Evolutionary conservation across 2,113 vertebrate genomes (phyloP).

Genomic region (Muntiacus muntjak): DNA sequence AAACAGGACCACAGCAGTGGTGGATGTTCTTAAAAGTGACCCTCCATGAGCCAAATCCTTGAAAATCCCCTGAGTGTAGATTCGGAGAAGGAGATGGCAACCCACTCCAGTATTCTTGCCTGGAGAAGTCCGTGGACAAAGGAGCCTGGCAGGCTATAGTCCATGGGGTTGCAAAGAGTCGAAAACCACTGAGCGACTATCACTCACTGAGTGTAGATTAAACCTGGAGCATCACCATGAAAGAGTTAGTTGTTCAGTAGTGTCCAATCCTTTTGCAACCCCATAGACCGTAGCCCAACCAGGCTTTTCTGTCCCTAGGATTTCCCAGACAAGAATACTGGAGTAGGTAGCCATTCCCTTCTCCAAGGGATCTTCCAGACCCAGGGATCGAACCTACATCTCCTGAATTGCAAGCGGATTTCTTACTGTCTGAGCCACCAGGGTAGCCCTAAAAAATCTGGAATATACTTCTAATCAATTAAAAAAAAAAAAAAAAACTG

Average conservation of each 20-base stretch:
- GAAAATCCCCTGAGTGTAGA: background rate
- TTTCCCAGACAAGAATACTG: background rate
- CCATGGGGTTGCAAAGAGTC: background rate
- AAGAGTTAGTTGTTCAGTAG: background rate
- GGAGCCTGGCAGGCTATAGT: background rate
- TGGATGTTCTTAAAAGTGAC: background rate
- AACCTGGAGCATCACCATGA: background rate
- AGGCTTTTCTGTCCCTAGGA: background rate
- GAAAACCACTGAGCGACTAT: background rate
- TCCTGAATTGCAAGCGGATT: background rate
- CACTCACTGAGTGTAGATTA: background rate
- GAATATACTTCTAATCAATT: background rate
- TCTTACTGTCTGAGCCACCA: background rate
- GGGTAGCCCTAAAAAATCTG: background rate
- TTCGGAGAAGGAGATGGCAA: background rate
- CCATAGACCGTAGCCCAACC: fast-evolving
- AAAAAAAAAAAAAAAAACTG: background rate
- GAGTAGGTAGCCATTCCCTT: background rate
- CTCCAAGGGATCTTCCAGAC: background rate
- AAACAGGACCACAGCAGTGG: background rate
- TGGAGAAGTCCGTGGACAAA: background rate
- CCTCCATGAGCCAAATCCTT: background rate
- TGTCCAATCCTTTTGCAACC: background rate
- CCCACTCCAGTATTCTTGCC: background rate
- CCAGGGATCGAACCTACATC: background rate